Evolutionary conservation across 2,113 vertebrate genomes (phyloP).

Genomic region (Antechinus flavipes): DNA sequence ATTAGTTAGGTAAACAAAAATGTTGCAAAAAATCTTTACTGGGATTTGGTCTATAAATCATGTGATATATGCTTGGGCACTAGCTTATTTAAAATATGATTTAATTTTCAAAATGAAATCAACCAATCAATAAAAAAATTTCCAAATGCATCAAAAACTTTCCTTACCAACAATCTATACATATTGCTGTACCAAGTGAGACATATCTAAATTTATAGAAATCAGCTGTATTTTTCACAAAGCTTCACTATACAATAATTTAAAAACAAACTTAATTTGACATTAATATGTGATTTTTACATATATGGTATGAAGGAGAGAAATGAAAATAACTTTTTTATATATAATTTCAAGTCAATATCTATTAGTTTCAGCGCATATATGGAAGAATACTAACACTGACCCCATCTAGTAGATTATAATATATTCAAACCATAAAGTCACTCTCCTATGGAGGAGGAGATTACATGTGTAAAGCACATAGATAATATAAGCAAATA

Average conservation of each 20-base stretch:
- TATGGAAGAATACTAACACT: neutral
- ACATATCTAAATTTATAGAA: neutral
- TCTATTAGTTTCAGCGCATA: neutral
- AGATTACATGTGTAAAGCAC: neutral
- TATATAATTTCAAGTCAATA: neutral
- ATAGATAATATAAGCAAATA: neutral
- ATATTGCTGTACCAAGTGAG: neutral
- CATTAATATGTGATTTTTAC: neutral
- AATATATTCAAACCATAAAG: neutral
- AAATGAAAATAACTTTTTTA: neutral
- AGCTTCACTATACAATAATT: neutral
- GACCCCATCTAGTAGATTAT: neutral
- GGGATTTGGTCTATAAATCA: neutral
- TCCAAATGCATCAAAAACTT: neutral
- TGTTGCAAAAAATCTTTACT: neutral
- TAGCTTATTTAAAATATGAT: neutral
- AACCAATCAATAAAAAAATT: neutral
- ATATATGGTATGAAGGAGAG: neutral
- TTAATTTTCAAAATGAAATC: neutral
- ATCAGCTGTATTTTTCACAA: neutral
- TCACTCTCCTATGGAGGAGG: neutral
- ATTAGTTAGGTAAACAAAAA: neutral
- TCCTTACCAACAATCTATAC: neutral
- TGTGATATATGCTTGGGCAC: neutral
- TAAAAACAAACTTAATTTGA: neutral